Evolutionary conservation across 2,113 vertebrate species (phyloP), one percentile per base, ranked within the genome.

Genomic region (Phaethornis superciliosus): DNA sequence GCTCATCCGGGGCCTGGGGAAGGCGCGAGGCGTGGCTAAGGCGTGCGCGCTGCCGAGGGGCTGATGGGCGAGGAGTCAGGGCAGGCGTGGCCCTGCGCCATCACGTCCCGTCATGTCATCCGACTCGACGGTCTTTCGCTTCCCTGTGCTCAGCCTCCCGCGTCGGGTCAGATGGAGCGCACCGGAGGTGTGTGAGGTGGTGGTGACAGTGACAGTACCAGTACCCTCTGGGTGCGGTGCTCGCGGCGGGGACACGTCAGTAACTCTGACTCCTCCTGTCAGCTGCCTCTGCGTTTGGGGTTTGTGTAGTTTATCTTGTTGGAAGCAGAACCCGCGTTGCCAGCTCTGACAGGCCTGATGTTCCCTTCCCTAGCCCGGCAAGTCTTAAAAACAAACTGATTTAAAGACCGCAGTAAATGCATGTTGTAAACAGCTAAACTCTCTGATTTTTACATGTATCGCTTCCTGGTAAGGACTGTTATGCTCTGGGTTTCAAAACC

Each of bases 1-100:
- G 16, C 9, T 27, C 15, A 54, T 59, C 59, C 40, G n/a, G 14
- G 54, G 1, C 0, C 1, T 16, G 2, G 4, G 13, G 7, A 9
- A 24, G 26, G 14, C 17, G 56, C 17, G 47, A 23, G 58, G 75
- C 26, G 49, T 1, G 3, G 30, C 15, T 37, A 6, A 63, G 80
- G 74, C 42, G 2, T 28, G 15, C 37, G 37, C 0, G 14, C 17
- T 63, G 88, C 13, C 37, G 44, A 46, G 15, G 10, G 44, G 44
- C 44, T 46, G 9, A 40, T 40, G 37, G 37, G 37, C 37, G 37
- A n/a, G 37, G 37, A 40, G 37, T 40, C 37, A 11, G 37, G 37
- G 9, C 37, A 40, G 37, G 37, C 11, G 37, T 11, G 37, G 37
- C 37, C 37, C 37, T 40, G 37, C 37, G 9, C 37, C 11, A 10